These are phyloP conservation scores for Oceanites oceanicus DNA, from an alignment of 2,113 vertebrate genomes.

Conservation along the genomic window DNA sequence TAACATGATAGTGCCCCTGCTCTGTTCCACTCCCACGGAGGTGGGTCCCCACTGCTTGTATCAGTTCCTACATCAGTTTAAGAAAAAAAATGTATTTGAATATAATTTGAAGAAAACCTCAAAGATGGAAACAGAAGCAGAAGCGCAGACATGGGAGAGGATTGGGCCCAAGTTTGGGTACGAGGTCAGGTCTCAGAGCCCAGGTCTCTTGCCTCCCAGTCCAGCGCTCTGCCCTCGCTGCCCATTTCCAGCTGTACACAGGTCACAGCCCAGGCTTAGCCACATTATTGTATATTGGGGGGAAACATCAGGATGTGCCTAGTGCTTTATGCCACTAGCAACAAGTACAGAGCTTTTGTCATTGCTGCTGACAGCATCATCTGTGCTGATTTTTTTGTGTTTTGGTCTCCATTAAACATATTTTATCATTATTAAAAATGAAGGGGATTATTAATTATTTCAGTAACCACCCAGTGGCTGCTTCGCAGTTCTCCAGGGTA, in stretches of 20 bases:
- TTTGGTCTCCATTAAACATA: neutral
- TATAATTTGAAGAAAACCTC: neutral
- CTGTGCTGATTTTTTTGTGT: neutral
- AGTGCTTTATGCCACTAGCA: neutral
- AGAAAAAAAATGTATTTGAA: neutral
- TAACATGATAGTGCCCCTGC: accelerated
- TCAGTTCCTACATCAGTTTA: neutral
- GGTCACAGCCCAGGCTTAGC: neutral
- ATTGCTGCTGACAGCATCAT: neutral
- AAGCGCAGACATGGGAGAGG: neutral
- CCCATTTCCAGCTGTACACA: neutral
- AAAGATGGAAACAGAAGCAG: neutral
- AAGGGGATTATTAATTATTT: slow-evolving; percentile 11
- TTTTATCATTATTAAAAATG: slow-evolving; percentile 14
- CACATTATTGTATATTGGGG: accelerated
- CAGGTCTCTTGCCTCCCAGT: neutral
- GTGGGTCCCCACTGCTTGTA: neutral
- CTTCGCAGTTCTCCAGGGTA: neutral
- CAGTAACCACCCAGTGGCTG: neutral
- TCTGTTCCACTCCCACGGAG: accelerated
- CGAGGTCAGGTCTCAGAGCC: neutral
- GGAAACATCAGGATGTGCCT: neutral
- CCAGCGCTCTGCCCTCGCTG: neutral
- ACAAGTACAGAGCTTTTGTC: neutral
- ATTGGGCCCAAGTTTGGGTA: neutral